Percentiles rank a stretch among this genome's conserved stretches.
Conservation (phyloP, 30 jellyfish, hydroid and myxozoan species). For the Cassiopea xamachana region DNA sequence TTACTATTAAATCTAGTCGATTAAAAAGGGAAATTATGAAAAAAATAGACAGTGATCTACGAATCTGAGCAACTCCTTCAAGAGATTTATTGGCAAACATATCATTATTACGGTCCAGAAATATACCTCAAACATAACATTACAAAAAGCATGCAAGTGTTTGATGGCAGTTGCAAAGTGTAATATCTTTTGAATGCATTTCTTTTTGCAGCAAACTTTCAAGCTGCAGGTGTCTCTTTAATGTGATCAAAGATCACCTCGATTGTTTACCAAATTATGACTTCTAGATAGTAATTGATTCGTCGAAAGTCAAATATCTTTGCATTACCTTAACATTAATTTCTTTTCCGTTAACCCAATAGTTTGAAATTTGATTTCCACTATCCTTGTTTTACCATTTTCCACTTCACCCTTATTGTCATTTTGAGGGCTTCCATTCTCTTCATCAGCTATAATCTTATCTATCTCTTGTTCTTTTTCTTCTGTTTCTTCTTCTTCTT, state of each 20-base stretch:
- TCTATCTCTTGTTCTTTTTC: not conserved
- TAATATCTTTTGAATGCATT: too few relatives aligned
- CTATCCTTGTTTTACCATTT: conserved; percentile 3
- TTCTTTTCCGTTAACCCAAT: conserved; percentile 39
- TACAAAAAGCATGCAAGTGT: too few relatives aligned
- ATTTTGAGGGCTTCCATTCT: not conserved
- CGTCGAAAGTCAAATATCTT: not conserved
- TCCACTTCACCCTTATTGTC: not conserved
- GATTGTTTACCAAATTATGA: not conserved
- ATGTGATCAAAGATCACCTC: conserved; percentile 1
- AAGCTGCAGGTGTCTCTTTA: not conserved
- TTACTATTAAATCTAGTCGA: too few relatives aligned
- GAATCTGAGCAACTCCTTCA: too few relatives aligned
- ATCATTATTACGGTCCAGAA: too few relatives aligned
- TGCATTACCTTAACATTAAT: conserved; percentile 38
- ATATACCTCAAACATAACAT: too few relatives aligned
- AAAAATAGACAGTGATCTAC: too few relatives aligned
- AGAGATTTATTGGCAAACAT: too few relatives aligned
- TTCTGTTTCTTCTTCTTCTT: conserved; percentile 31
- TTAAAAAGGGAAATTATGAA: too few relatives aligned
- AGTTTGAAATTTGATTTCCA: not conserved
- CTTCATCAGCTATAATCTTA: not conserved
- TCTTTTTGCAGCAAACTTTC: not conserved
- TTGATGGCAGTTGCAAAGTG: too few relatives aligned
- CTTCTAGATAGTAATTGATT: too few relatives aligned